Percentiles rank a stretch among this genome's conserved stretches.
Conservation (phyloP, 2,888 invertebrate species). For the Hylaea fasciaria region DNA sequence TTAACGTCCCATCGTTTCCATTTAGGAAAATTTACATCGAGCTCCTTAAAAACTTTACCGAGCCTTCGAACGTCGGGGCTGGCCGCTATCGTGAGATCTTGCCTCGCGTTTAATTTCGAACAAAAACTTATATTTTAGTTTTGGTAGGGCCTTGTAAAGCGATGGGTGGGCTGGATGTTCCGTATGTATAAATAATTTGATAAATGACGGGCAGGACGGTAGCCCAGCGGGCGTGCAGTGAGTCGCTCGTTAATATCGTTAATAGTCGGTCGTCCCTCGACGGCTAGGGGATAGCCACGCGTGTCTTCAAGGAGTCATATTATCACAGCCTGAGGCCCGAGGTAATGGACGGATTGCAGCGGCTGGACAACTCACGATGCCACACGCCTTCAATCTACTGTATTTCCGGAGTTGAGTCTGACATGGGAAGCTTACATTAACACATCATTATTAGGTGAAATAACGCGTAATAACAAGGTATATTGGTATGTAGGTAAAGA, state of each 20-base stretch:
- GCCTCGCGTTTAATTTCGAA: constrained; percentile 35
- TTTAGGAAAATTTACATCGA: constrained; percentile 8
- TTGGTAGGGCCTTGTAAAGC: constrained; percentile 53
- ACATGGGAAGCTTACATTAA: constrained; percentile 27
- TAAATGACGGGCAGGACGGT: constrained; percentile 67
- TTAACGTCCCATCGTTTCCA: constrained; percentile 13
- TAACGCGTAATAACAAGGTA: no score
- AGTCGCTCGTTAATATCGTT: constrained; percentile 65
- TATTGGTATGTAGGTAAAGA: no score
- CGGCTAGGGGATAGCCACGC: constrained; percentile 39
- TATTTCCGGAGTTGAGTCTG: constrained; percentile 26
- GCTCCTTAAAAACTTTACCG: constrained; percentile 4
- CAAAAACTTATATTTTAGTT: constrained; percentile 41
- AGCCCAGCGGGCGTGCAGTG: constrained; percentile 67
- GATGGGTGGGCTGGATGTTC: constrained; percentile 58
- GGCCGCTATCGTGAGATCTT: constrained; percentile 28
- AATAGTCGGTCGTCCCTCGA: constrained; percentile 55
- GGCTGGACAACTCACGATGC: constrained; percentile 7
- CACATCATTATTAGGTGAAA: not conserved
- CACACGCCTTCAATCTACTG: constrained; percentile 18
- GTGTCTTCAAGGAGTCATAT: constrained; percentile 21
- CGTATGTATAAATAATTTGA: constrained; percentile 75
- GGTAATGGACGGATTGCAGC: not conserved
- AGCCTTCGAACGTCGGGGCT: constrained; percentile 3
- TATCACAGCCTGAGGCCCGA: no score